Conservation (phyloP, 2,797 vertebrate genomes). For the Epinephelus awoara region DNA sequence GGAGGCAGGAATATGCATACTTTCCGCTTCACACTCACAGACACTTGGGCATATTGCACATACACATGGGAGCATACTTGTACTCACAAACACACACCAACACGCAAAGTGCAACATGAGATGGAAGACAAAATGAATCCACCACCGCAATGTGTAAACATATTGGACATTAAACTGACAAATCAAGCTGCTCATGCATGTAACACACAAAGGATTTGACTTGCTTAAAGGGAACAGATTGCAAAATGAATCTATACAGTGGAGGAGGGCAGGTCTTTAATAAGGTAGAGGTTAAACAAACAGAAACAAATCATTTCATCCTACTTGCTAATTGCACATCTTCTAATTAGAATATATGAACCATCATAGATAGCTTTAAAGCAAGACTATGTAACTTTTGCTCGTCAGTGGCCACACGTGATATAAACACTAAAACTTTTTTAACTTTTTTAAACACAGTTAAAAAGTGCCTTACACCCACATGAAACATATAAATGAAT, state of each 20-base stretch:
- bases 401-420: background rate
- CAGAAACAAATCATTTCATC: slow-evolving; percentile 13
- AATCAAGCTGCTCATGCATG: slow-evolving; percentile 21
- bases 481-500: too few relatives aligned
- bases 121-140: slow-evolving; percentile 24
- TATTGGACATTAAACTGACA: slow-evolving; percentile 13
- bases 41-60: slow-evolving; percentile 30
- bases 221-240: slow-evolving; percentile 20
- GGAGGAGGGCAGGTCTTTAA: slow-evolving; percentile 22
- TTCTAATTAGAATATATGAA: background rate
- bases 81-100: slow-evolving; percentile 12
- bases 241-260: slow-evolving; percentile 37
- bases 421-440: background rate
- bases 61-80: slow-evolving; percentile 21
- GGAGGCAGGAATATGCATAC: slow-evolving; percentile 21
- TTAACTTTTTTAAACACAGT: too few relatives aligned
- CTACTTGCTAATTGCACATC: slow-evolving; percentile 5
- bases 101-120: background rate
- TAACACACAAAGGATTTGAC: slow-evolving; percentile 15
- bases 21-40: slow-evolving; percentile 17
- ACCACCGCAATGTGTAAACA: slow-evolving; percentile 10
- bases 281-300: slow-evolving; percentile 38
- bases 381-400: background rate
- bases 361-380: slow-evolving; percentile 2
- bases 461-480: too few relatives aligned